phyloP scores from a whole-genome alignment of 2,113 vertebrate genomes.

The Scartelaos histophorus region DNA sequence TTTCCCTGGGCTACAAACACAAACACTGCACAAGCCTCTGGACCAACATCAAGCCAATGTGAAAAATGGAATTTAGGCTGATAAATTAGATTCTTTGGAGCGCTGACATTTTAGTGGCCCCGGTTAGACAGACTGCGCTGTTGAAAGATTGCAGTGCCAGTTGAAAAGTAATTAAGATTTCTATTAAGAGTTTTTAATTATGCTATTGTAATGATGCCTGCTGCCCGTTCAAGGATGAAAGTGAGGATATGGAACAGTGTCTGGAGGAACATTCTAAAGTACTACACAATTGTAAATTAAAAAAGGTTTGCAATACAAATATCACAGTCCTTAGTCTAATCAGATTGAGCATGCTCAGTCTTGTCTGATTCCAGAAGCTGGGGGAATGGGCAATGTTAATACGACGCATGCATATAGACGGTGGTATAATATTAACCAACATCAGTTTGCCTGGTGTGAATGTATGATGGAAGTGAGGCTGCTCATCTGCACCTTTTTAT shows the following conservation, averaged over 20 bases:
- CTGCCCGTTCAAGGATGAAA: background rate
- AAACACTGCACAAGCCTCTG: background rate
- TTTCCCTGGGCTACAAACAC: background rate
- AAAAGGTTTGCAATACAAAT: too few species aligned
- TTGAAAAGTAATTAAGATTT: background rate
- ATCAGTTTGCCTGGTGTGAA: too few species aligned
- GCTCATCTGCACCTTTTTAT: too few species aligned
- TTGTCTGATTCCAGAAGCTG: too few species aligned
- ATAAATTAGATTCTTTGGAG: background rate
- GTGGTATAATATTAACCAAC: too few species aligned
- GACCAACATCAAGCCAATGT: background rate
- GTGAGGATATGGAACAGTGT: background rate
- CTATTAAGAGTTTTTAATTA: background rate
- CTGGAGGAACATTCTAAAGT: too few species aligned
- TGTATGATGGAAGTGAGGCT: too few species aligned
- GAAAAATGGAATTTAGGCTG: background rate
- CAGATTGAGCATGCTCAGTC: too few species aligned
- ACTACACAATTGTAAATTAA: too few species aligned
- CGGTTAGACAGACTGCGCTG: background rate
- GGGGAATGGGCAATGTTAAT: too few species aligned
- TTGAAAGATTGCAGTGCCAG: background rate
- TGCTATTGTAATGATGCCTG: background rate
- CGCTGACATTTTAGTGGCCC: background rate
- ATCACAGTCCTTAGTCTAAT: too few species aligned
- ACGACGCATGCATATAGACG: too few species aligned